A percentile compares a stretch with the other conserved stretches of the same genome.
These are phyloP conservation scores for Drosophila longiperda DNA, from an alignment of 2,888 invertebrate species.

Conservation along the genomic window DNA sequence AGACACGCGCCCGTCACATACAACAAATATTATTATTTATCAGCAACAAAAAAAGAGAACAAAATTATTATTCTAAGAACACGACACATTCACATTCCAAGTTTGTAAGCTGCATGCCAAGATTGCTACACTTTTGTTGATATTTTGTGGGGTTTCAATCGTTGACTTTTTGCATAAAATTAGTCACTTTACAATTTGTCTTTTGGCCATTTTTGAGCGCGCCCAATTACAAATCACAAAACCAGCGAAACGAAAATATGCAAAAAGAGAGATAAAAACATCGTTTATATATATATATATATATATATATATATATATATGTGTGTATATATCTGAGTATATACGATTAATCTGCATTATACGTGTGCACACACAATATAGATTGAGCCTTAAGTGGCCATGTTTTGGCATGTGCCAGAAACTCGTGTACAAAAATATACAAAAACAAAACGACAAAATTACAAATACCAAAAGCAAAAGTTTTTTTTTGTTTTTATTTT, in stretches of 20 bases:
- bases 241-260: constrained; percentile 18
- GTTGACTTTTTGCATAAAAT: constrained; percentile 42
- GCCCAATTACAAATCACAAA: constrained; percentile 25
- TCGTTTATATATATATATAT: not conserved
- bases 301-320: not conserved
- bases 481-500: not conserved
- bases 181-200: constrained; percentile 25
- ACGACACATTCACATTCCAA: not conserved
- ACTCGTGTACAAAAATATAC: constrained; percentile 26
- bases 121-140: constrained; percentile 28
- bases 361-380: constrained; percentile 42
- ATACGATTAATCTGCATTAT: constrained; percentile 55
- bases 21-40: constrained; percentile 20
- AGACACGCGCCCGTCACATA: constrained; percentile 28
- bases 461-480: constrained; percentile 34
- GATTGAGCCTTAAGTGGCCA: constrained; percentile 62
- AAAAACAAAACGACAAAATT: constrained; percentile 10
- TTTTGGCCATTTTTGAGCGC: constrained; percentile 28
- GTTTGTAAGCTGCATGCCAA: constrained; percentile 1
- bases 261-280: constrained; percentile 17
- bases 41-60: not conserved
- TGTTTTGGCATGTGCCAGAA: constrained; percentile 59
- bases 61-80: constrained; percentile 44
- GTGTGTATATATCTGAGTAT: not conserved
- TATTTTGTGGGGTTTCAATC: constrained; percentile 3